phyloP scores from a whole-genome alignment of 1,140 invertebrate species.

The Aradophagus sp. region DNA sequence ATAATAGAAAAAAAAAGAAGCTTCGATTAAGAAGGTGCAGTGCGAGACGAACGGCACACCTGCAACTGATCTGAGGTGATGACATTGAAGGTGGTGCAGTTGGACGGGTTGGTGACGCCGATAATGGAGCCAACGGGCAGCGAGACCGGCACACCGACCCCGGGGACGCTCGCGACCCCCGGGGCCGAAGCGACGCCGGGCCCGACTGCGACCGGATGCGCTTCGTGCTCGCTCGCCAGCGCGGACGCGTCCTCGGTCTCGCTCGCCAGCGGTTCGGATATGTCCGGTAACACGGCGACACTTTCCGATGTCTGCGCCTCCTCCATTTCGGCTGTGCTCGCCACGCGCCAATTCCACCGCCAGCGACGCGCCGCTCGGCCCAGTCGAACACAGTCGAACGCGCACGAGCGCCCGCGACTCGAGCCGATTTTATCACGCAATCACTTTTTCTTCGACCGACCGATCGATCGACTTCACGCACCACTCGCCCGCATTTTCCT shows the following conservation, averaged over 20 bases:
- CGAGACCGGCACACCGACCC: conserved; percentile 82
- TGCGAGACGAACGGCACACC: no score
- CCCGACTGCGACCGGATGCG: conserved; percentile 71
- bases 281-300: conserved; percentile 77
- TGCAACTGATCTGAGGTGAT: conserved; percentile 88
- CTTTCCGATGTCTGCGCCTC: conserved; percentile 76
- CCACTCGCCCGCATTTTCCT: no score
- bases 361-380: no score
- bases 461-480: no score
- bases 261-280: conserved; percentile 77
- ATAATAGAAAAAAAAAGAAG: no score
- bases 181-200: conserved; percentile 63
- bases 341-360: conserved; percentile 32
- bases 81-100: conserved; percentile 86
- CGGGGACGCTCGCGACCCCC: conserved; percentile 65
- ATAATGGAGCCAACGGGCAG: conserved; percentile 87
- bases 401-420: no score
- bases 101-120: conserved; percentile 75
- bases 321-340: conserved; percentile 75
- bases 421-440: no score
- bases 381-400: no score
- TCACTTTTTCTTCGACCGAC: no score
- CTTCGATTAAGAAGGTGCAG: no score
- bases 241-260: conserved; percentile 73
- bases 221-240: conserved; percentile 70